Evolutionary conservation across 2,888 invertebrate genomes (phyloP), one percentile per base, ranked within the genome.

Genomic region (Eupithecia subfuscata): DNA sequence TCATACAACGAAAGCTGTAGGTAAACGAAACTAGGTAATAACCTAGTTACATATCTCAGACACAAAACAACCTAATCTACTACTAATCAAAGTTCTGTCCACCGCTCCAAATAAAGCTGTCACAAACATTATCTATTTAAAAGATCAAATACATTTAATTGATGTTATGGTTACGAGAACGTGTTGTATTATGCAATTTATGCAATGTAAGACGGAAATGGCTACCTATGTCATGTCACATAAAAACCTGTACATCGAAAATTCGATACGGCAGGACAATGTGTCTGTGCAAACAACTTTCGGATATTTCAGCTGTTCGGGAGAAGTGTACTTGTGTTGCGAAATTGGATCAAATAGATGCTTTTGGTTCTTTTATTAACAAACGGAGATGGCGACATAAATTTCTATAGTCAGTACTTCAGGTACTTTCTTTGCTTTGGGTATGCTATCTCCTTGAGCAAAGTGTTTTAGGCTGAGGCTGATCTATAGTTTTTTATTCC

Each of bases 121-220:
- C 18, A 64, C 25, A 25, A 25, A 56, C 56, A 60, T 60, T 60
- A 60, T 60, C 60, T 64, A 64, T 64, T 64, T 64, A 64, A 18
- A 34, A 64, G 34, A 64, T 64, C 64, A 34, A 64, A 64, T 8
- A 30, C 30, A 30, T 64, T 18, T 34, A 34, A 64, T 64, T 16
- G 34, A 64, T 63, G 9, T 34, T 18, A 34, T 18, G 9, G 34
- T 64, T 18, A 18, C 18, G 64, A 34, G 34, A 64, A 34, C 64
- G 18, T 34, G 18, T 64, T 16, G n/a, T 52, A 52, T 52, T 9
- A 52, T 11, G 52, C 11, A 56, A 22, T 22, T 8, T 64, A 18
- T 34, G 34, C 34, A 34, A 86, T 82, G 84, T 81, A 86, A 87
- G 86, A 79, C 83, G 85, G 82, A 85, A 85, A 82, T 77, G 80